Conservation (phyloP, 37 sponge, comb jelly and placozoan genomes). For the Haliclona indistincta region DNA sequence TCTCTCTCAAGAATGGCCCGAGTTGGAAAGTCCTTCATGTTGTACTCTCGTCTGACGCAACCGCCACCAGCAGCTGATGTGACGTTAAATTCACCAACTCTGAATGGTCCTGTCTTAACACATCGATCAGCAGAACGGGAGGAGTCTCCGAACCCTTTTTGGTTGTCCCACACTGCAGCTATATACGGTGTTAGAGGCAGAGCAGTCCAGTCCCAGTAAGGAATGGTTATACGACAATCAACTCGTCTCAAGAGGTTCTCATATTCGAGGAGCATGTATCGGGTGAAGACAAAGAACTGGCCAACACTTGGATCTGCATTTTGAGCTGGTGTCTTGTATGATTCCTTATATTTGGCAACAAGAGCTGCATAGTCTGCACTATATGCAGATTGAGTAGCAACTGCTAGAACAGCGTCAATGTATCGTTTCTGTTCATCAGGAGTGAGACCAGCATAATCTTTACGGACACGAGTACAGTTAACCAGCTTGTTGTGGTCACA, state of each 20-base stretch:
- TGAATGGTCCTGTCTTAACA: constrained; percentile 64
- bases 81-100: constrained; percentile 30
- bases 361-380: constrained; percentile 51
- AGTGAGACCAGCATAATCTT: constrained; percentile 45
- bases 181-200: constrained; percentile 56
- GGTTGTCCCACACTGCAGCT: constrained; percentile 46
- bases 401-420: constrained; percentile 48
- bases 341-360: constrained; percentile 29
- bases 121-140: constrained; percentile 31
- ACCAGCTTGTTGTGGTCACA: constrained; percentile 44
- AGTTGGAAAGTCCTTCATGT: constrained; percentile 43
- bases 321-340: constrained; percentile 41
- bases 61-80: constrained; percentile 68
- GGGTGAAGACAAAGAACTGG: constrained; percentile 59
- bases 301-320: constrained; percentile 20
- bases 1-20: constrained; percentile 46
- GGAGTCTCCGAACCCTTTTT: constrained; percentile 63
- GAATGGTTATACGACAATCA: constrained; percentile 65
- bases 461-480: constrained; percentile 58
- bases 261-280: constrained; percentile 73
- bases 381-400: constrained; percentile 52
- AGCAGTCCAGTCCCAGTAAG: constrained; percentile 77
- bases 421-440: constrained; percentile 38
- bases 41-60: constrained; percentile 63
- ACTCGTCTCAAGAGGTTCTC: constrained; percentile 64